These are phyloP conservation scores for Oryctolagus cuniculus DNA, from an alignment of 2,113 vertebrate species.

Conservation along the genomic window mOryCun1.1 NC_091438.1:86120001-86120500, in stretches of 20 bases:
- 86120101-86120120: background rate
- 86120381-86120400: constrained; percentile 10
- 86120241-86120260: background rate
- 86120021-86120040: background rate
- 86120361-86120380: background rate
- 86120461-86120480: background rate
- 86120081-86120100: constrained; percentile 2
- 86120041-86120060: background rate
- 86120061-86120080: background rate
- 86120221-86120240: constrained; percentile 49
- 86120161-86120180: background rate
- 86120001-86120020: background rate
- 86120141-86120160: background rate
- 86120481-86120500: background rate
- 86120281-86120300: constrained; percentile 3
- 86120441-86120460: background rate
- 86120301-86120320: background rate
- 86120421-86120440: background rate
- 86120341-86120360: background rate
- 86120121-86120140: background rate
- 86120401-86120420: background rate
- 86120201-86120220: constrained; percentile 6
- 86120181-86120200: background rate
- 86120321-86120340: background rate
- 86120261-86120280: constrained; percentile 3